Evolutionary conservation across 1,140 invertebrate genomes (phyloP).

Genomic region (Pomacea maculata): DNA sequence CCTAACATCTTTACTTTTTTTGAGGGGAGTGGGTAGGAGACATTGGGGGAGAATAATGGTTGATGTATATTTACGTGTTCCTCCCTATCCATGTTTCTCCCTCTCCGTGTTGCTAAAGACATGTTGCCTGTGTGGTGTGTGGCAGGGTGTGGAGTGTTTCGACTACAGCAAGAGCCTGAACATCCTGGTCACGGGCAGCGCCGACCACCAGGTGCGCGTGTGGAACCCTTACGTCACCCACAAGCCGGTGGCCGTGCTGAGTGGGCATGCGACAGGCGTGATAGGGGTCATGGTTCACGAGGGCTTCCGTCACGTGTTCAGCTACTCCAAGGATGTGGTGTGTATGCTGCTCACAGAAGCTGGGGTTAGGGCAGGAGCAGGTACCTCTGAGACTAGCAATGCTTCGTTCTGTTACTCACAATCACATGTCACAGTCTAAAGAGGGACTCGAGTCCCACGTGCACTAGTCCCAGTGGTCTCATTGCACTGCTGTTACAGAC

Average conservation of each 20-base stretch:
- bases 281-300: conserved; percentile 72
- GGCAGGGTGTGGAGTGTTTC: conserved; percentile 62
- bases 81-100: no score
- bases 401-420: no score
- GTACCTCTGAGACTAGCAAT: not conserved
- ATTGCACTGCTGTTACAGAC: no score
- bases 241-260: conserved; percentile 71
- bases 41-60: no score
- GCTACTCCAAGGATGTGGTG: conserved; percentile 64
- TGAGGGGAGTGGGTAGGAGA: no score
- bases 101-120: no score
- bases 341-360: conserved; percentile 30
- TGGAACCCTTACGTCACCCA: conserved; percentile 80
- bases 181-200: conserved; percentile 72
- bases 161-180: conserved; percentile 62
- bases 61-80: no score
- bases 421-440: no score
- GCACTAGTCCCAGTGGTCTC: no score
- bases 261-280: conserved; percentile 77
- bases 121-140: not conserved
- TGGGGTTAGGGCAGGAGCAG: not conserved
- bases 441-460: no score
- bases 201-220: conserved; percentile 76
- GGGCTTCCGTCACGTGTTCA: conserved; percentile 58
- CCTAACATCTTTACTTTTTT: no score